Evolutionary conservation across 2,888 invertebrate genomes (phyloP), one percentile per base, ranked within the genome.

Genomic region (Petrophora chlorosata): DNA sequence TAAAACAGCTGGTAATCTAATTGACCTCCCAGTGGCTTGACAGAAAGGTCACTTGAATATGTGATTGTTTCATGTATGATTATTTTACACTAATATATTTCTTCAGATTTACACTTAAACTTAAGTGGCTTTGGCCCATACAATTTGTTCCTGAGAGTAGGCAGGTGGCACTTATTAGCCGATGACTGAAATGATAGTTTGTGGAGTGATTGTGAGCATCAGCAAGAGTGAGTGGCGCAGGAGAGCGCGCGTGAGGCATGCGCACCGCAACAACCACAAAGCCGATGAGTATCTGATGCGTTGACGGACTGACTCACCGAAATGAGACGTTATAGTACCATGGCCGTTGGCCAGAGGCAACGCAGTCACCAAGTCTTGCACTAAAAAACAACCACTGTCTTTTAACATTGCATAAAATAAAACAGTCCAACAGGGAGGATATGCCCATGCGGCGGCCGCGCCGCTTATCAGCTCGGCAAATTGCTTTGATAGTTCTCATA

Each of bases 301-400:
- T 79, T 77, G 76, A 80, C 81, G 80, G 81, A 85, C 89, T 54
- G 85, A 90, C 90, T 90, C 90, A 91, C 90, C 89, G 77, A 90
- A 90, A 86, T 89, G 90, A 82, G 90, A 86, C 85, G 89, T 83
- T 67, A 87, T 81, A 86, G 85, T 85, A 84, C 87, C 86, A 84
- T 90, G 90, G 85, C 90, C 90, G 84, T 90, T 90, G 81, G 90
- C 90, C 82, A 89, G 81, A 70, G 90, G 90, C 86, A 91, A 90
- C 78, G 90, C 90, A 74, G 90, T 90, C 90, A 91, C 91, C 90
- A 90, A 82, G 83, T 90, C 90, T 89, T 90, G 89, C 90, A 89
- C 90, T 89, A 90, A 89, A 90, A 90, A 90, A 89, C 79, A 88
- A 90, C 82, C 81, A 84, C 88, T 83, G 73, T 80, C 80, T 76